Conservation (phyloP, 1,140 invertebrate species). For the Drosophila rufa region DNA sequence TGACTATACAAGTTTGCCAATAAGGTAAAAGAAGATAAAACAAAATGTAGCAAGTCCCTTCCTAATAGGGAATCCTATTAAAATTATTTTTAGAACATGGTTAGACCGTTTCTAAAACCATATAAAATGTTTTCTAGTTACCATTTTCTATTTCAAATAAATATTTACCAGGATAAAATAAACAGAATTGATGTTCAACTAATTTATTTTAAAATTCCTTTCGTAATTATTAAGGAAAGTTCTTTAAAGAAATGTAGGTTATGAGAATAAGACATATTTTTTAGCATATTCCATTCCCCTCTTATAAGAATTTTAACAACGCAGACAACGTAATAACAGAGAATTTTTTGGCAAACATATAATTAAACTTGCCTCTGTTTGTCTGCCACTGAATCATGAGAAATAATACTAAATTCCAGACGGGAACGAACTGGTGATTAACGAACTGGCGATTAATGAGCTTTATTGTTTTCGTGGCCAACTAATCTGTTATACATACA, state of each 20-base stretch:
- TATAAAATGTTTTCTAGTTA: no score
- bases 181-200: no score
- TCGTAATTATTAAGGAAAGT: no score
- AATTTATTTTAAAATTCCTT: no score
- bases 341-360: conserved; percentile 28
- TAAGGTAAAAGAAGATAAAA: background rate
- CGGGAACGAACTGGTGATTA: conserved; percentile 37
- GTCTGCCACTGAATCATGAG: conserved; percentile 29
- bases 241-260: no score
- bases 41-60: background rate
- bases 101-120: no score
- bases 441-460: conserved; percentile 20
- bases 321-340: conserved; percentile 28
- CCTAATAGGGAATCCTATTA: background rate
- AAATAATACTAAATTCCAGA: conserved; percentile 36
- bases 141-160: no score
- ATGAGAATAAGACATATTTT: background rate
- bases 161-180: no score
- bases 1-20: background rate
- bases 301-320: background rate
- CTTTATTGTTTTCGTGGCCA: conserved; percentile 30
- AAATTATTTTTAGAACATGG: background rate
- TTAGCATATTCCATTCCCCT: no score
- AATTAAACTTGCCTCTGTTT: conserved; percentile 23
- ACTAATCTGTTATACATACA: conserved; percentile 22